Conservation (phyloP, 2,797 vertebrate genomes). For the Sebastolobus altivelis region DNA sequence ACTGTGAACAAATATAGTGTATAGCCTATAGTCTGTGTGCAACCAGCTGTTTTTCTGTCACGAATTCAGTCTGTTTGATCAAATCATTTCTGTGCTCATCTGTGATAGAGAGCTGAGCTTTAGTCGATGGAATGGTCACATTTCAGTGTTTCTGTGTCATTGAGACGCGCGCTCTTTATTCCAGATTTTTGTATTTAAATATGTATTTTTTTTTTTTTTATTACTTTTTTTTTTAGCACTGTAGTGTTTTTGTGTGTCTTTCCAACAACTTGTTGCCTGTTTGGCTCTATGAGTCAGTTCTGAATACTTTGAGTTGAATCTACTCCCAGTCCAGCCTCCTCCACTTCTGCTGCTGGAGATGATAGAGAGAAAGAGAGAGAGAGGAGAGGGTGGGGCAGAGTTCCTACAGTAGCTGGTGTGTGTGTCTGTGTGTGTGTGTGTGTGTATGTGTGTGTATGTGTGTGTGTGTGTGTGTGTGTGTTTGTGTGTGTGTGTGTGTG, state of each 20-base stretch:
- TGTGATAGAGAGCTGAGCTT: background rate
- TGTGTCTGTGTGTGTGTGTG: conserved; percentile 3
- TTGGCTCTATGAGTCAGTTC: conserved; percentile 21
- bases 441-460: background rate
- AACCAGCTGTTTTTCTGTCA: background rate
- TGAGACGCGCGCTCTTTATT: background rate
- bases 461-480: background rate
- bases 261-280: background rate
- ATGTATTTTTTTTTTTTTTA: background rate
- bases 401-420: conserved; percentile 42
- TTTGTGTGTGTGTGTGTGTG: conserved; percentile 10
- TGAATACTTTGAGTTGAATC: conserved; percentile 21
- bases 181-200: background rate
- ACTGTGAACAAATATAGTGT: background rate
- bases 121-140: background rate
- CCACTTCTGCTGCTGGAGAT: conserved; percentile 41
- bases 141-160: background rate
- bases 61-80: background rate
- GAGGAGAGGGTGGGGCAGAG: conserved; percentile 58
- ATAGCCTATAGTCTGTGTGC: background rate
- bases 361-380: background rate
- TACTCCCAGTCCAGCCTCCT: conserved; percentile 46
- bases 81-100: background rate
- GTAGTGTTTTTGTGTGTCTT: conserved; percentile 6
- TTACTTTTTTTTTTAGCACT: background rate